Conservation (phyloP, 1,140 invertebrate species). For the Drosophila punjabiensis region DNA sequence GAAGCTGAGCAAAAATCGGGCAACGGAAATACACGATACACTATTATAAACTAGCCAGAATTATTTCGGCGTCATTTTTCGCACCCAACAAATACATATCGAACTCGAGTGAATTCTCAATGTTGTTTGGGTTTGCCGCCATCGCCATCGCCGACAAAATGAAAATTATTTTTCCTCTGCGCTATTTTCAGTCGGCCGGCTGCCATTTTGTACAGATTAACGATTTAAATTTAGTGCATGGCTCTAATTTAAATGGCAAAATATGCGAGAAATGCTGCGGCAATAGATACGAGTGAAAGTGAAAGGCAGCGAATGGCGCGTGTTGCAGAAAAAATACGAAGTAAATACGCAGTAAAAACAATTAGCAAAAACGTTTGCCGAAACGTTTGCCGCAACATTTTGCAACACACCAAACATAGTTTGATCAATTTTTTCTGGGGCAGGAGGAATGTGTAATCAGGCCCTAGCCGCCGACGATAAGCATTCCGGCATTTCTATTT, state of each 20-base stretch:
- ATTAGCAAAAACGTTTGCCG: slow-evolving; percentile 9
- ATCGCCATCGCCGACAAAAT: slow-evolving; percentile 21
- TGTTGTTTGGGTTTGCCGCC: slow-evolving; percentile 34
- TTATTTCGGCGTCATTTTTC: slow-evolving; percentile 67
- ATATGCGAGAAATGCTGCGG: slow-evolving; percentile 70
- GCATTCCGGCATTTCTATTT: slow-evolving; percentile 38
- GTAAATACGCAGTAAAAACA: not conserved
- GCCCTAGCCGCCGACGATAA: slow-evolving; percentile 30
- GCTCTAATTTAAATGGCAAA: slow-evolving; percentile 74
- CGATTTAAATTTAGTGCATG: slow-evolving; percentile 76
- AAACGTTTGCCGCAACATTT: slow-evolving; percentile 7
- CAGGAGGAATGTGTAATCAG: slow-evolving; percentile 61
- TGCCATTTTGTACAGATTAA: slow-evolving; percentile 74
- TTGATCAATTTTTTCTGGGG: slow-evolving; percentile 77
- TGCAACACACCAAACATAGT: slow-evolving; percentile 28
- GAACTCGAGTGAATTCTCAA: slow-evolving; percentile 43
- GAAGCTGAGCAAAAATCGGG: slow-evolving; percentile 22
- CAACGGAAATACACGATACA: slow-evolving; percentile 43
- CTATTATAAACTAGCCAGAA: slow-evolving; percentile 46
- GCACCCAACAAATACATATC: slow-evolving; percentile 51
- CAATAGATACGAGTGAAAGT: slow-evolving; percentile 57
- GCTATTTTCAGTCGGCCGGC: slow-evolving; percentile 44
- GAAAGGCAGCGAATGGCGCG: slow-evolving; percentile 52
- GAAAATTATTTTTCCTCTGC: slow-evolving; percentile 49
- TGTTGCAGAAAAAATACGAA: slow-evolving; percentile 24